Percentiles rank a stretch among this genome's conserved stretches.
Conservation (phyloP, 2,113 vertebrate species). For the Pituophis catenifer region DNA sequence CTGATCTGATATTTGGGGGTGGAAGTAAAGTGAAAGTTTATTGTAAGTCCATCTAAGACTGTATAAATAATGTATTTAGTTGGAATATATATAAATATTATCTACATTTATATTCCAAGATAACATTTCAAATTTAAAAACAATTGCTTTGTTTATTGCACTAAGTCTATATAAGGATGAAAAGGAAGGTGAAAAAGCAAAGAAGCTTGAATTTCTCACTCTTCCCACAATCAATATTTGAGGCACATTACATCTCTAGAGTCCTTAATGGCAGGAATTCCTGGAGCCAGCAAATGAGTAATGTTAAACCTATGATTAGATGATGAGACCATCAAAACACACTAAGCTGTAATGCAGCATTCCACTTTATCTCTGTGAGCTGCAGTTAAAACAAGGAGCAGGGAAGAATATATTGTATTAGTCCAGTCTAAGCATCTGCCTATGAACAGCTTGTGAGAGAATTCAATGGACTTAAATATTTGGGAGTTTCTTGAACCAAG, state of each 20-base stretch:
- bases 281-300: slow-evolving; percentile 88
- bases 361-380: slow-evolving; percentile 69
- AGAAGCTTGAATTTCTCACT: slow-evolving; percentile 86
- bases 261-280: slow-evolving; percentile 93
- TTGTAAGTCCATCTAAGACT: not conserved
- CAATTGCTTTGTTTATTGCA: slow-evolving; percentile 62
- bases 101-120: not conserved
- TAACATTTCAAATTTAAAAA: slow-evolving; percentile 53
- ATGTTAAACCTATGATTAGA: slow-evolving; percentile 90
- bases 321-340: slow-evolving; percentile 80
- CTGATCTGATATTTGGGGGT: not conserved
- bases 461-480: slow-evolving; percentile 55
- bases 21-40: slow-evolving; percentile 1
- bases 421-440: slow-evolving; percentile 43
- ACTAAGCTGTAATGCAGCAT: slow-evolving; percentile 76
- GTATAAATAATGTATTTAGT: not conserved
- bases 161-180: slow-evolving; percentile 58
- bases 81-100: not conserved
- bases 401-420: slow-evolving; percentile 62
- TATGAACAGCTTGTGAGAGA: slow-evolving; percentile 66
- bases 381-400: slow-evolving; percentile 75
- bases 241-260: slow-evolving; percentile 92
- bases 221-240: slow-evolving; percentile 91
- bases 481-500: slow-evolving; percentile 60
- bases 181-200: slow-evolving; percentile 64